These are phyloP conservation scores for Cyclargus thomasi DNA, from an alignment of 1,140 invertebrate species.

Conservation along the genomic window DNA sequence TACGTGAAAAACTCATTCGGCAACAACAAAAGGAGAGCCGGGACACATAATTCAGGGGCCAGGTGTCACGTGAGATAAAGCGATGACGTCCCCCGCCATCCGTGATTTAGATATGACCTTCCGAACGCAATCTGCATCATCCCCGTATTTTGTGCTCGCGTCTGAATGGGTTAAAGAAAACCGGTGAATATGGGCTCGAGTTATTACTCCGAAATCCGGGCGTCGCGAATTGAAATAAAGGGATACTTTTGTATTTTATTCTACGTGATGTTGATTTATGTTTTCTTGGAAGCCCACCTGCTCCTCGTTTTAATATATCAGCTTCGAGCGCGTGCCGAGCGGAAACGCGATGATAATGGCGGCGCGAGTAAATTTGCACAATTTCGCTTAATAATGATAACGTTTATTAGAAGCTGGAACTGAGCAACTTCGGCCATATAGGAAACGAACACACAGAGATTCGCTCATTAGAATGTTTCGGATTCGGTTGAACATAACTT, in stretches of 20 bases:
- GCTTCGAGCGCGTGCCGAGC: background rate
- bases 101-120: constrained; percentile 62
- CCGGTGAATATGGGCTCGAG: background rate
- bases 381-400: background rate
- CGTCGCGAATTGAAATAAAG: background rate
- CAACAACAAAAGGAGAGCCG: constrained; percentile 47
- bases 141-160: background rate
- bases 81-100: constrained; percentile 45
- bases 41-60: constrained; percentile 29
- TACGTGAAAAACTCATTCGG: constrained; percentile 62
- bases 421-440: background rate
- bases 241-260: background rate
- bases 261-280: background rate
- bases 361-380: background rate
- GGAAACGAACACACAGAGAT: background rate
- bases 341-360: background rate
- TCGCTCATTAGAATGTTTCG: constrained; percentile 2
- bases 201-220: background rate
- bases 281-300: background rate
- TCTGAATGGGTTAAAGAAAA: background rate
- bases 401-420: background rate
- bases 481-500: background rate
- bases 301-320: background rate
- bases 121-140: constrained; percentile 44
- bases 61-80: constrained; percentile 56